Evolutionary conservation across 2,888 invertebrate species (phyloP).

Genomic region (Drosophila birchii): DNA sequence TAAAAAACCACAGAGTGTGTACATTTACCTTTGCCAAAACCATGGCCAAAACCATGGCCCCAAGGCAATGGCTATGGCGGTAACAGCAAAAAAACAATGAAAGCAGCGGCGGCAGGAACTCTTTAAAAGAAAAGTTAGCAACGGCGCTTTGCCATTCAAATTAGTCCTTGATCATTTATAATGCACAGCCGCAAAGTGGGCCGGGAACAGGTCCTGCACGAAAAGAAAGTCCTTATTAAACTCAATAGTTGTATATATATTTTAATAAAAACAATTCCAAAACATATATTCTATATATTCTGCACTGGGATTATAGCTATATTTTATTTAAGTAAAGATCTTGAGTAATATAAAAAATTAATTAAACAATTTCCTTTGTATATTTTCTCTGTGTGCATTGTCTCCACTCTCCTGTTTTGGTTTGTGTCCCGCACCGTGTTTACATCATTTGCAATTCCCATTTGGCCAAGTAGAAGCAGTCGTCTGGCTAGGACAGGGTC

Average conservation of each 20-base stretch:
- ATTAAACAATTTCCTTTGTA: background rate
- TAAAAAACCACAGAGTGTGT: conserved; percentile 28
- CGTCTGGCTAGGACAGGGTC: conserved; percentile 39
- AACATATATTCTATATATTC: too few relatives aligned
- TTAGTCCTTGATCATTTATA: conserved; percentile 40
- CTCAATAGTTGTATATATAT: background rate
- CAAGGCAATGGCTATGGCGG: background rate
- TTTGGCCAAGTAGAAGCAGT: conserved; percentile 38
- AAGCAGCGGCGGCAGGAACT: conserved; percentile 24
- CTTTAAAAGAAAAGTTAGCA: conserved; percentile 44
- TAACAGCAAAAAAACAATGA: conserved; percentile 29
- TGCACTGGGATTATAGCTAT: too few relatives aligned
- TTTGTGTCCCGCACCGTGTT: conserved; percentile 25
- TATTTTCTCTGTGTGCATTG: conserved; percentile 11
- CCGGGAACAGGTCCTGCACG: conserved; percentile 11
- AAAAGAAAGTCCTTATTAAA: background rate
- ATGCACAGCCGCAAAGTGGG: conserved; percentile 33
- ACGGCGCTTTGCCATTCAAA: conserved; percentile 42
- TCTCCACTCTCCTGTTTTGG: background rate
- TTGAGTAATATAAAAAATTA: too few relatives aligned
- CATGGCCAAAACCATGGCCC: conserved; percentile 17
- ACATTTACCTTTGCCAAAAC: conserved; percentile 29
- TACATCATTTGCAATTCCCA: conserved; percentile 50
- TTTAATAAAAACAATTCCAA: background rate
- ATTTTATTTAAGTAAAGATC: background rate